Conservation (phyloP, 2,113 vertebrate species). For the Scopus umbretta region DNA sequence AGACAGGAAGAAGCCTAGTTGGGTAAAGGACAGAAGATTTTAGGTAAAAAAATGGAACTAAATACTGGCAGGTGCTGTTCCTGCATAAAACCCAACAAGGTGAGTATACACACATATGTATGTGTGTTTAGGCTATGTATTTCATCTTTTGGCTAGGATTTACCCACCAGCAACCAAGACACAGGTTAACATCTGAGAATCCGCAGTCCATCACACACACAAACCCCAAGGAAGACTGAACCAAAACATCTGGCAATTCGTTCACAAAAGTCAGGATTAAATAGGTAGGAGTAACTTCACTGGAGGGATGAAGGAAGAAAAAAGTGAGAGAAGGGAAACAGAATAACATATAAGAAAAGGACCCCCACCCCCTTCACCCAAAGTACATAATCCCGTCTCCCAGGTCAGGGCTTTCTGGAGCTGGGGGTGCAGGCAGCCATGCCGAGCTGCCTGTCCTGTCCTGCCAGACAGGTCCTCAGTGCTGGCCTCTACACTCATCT, state of each 20-base stretch:
- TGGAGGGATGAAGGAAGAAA: background rate
- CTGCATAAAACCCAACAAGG: background rate
- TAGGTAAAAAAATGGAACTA: background rate
- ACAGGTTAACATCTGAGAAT: background rate
- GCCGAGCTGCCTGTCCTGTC: background rate
- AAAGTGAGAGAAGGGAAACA: background rate
- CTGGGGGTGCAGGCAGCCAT: background rate
- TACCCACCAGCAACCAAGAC: background rate
- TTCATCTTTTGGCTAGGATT: background rate
- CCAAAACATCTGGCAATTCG: rapidly evolving
- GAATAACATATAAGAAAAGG: background rate
- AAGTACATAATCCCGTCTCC: background rate
- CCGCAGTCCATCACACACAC: background rate
- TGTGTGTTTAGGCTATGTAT: background rate
- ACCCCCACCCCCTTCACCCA: background rate
- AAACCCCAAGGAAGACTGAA: background rate
- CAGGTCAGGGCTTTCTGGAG: background rate
- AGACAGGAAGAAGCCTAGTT: background rate
- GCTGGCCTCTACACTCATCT: background rate
- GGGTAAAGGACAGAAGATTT: background rate
- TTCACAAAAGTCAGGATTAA: background rate
- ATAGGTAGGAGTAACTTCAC: background rate
- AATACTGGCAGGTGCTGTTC: background rate
- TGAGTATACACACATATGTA: background rate
- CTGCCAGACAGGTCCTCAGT: rapidly evolving